Conservation (phyloP, 2,113 vertebrate genomes). For the Hiodon tergisus region DNA sequence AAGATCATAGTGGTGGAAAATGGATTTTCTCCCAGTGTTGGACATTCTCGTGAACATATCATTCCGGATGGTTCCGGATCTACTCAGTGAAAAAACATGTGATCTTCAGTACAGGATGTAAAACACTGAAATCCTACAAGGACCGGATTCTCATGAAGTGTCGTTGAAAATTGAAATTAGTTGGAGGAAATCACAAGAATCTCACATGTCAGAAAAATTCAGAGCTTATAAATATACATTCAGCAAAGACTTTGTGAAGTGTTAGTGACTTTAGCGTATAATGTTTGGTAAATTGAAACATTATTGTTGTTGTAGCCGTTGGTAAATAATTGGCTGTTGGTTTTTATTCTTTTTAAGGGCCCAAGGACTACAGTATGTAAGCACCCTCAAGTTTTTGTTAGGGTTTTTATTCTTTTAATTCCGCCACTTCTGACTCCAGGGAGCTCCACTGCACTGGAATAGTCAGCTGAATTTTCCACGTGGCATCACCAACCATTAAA, state of each 20-base stretch:
- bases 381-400: not conserved
- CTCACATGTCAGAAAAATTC: not conserved
- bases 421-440: no score
- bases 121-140: not conserved
- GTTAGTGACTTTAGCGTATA: no score
- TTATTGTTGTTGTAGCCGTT: no score
- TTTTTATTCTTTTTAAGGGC: no score
- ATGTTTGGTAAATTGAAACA: no score
- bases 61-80: not conserved
- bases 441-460: no score
- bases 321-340: no score
- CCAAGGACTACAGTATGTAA: not conserved
- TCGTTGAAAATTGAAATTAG: not conserved
- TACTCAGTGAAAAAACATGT: not conserved
- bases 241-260: no score
- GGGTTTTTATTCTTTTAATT: not conserved
- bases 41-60: not conserved
- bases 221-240: not conserved
- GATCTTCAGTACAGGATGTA: not conserved
- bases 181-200: slow-evolving; percentile 2
- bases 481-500: no score
- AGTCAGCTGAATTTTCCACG: no score
- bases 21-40: not conserved
- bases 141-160: not conserved
- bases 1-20: not conserved